Evolutionary conservation across 2,113 vertebrate species (phyloP).

Genomic region (Suricata suricatta): DNA sequence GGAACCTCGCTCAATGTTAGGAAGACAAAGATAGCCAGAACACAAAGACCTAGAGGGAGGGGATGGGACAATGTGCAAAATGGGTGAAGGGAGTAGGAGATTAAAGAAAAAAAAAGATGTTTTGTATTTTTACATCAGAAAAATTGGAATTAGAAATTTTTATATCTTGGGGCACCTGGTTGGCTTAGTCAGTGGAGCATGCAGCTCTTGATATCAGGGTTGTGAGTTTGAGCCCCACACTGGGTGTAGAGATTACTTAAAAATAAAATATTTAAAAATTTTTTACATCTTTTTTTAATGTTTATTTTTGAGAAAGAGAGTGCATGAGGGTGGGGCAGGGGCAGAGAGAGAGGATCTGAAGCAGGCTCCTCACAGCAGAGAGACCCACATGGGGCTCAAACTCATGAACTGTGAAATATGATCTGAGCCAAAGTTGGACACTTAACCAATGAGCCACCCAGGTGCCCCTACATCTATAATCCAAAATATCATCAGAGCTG

Average conservation of each 20-base stretch:
- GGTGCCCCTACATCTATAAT: not conserved
- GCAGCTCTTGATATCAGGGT: not conserved
- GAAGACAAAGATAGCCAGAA: slow-evolving; percentile 22
- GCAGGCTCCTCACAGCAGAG: too few species aligned
- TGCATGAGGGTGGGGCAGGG: too few species aligned
- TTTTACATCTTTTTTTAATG: too few species aligned
- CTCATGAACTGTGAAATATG: too few species aligned
- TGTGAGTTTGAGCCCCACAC: not conserved
- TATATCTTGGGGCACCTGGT: not conserved
- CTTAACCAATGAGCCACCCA: too few species aligned
- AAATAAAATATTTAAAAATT: not conserved
- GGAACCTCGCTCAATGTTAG: not conserved
- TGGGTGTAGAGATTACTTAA: not conserved
- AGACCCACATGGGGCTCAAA: too few species aligned
- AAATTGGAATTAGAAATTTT: not conserved
- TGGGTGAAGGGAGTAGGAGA: not conserved
- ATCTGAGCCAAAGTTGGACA: too few species aligned
- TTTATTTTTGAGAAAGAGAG: too few species aligned
- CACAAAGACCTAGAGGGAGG: not conserved
- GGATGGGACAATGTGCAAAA: not conserved
- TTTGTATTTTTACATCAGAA: not conserved
- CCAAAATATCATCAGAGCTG: not conserved
- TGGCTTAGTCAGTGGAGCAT: not conserved
- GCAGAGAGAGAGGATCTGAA: too few species aligned
- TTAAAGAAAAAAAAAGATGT: too few species aligned